phyloP scores from a whole-genome alignment of 2,113 vertebrate species.

The Corythornis madagascariensis region DNA sequence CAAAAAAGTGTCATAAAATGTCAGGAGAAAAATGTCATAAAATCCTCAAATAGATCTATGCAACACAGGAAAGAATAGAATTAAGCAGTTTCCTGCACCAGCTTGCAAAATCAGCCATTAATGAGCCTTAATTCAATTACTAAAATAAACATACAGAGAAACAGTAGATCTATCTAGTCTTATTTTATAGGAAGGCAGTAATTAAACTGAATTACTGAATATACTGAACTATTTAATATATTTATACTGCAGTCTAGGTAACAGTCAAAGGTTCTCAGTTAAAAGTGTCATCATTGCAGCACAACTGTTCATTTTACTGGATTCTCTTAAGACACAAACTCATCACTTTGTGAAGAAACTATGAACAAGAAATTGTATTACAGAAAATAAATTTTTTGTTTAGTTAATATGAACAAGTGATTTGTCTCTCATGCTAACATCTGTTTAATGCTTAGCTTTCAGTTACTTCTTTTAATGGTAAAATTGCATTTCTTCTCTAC shows the following conservation, averaged over 20 bases:
- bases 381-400: background rate
- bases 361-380: background rate
- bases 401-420: background rate
- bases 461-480: background rate
- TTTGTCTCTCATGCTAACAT: background rate
- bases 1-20: no score
- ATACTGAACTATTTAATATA: background rate
- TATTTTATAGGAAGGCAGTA: background rate
- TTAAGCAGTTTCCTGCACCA: fast-evolving
- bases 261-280: background rate
- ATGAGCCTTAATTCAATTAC: background rate
- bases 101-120: background rate
- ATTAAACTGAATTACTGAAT: no score
- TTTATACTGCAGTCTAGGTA: background rate
- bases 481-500: background rate
- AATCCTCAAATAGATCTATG: background rate
- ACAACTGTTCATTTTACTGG: background rate
- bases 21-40: background rate
- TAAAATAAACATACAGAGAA: background rate
- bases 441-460: background rate
- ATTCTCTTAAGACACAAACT: background rate
- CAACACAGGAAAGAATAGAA: background rate
- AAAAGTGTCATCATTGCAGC: background rate
- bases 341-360: background rate
- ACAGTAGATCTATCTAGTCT: background rate